Evolutionary conservation across 2,888 invertebrate species (phyloP), one percentile per base, ranked within the genome.

Genomic region (Dugesia japonica): DNA sequence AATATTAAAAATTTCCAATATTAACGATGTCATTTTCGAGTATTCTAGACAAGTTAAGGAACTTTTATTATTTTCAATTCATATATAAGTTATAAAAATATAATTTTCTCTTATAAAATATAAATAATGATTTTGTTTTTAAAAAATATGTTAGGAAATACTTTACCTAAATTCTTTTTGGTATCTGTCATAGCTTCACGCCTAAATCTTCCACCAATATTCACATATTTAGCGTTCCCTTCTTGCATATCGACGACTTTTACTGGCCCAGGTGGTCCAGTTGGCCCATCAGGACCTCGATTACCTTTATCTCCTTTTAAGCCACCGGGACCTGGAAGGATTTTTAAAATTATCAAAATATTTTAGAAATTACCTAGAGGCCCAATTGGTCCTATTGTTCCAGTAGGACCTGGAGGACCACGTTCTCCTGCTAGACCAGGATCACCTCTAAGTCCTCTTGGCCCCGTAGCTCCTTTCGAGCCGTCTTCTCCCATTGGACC

Each of bases 401-500:
- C 56, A n/a, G 56, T 4, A 20, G n/a, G 56, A 9, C 56, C 56
- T 4, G 4, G 4, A 13, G n/a, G n/a, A 56, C 56, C 56, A 9
- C 56, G 4, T n/a, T 56, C 56, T 20, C 56, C 56, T 1, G 56
- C 20, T n/a, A 56, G 17, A 23, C 56, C 56, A 9, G 56, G 56
- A n/a, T 56, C 56, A 4, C 56, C 56, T 56, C 56, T 4, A 4
- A 13, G 56, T 56, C 56, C 56, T 56, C 56, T n/a, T 56, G 56
- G 23, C 17, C 56, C 56, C 4, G n/a, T 56, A 20, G 56, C 56
- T 23, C 56, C 56, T 56, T 56, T 56, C n/a, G 56, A n/a, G 17
- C 56, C 56, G 17, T 56, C 56, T 56, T 56, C 56, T 56, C 56
- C 56, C 56, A 56, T 56, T 56, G 56, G 56, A 56, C 56, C 56